A percentile compares a stretch with the other conserved stretches of the same genome.
Evolutionary conservation across 2,113 vertebrate species (phyloP).

Genomic region (Chlorodrepanis virens): DNA sequence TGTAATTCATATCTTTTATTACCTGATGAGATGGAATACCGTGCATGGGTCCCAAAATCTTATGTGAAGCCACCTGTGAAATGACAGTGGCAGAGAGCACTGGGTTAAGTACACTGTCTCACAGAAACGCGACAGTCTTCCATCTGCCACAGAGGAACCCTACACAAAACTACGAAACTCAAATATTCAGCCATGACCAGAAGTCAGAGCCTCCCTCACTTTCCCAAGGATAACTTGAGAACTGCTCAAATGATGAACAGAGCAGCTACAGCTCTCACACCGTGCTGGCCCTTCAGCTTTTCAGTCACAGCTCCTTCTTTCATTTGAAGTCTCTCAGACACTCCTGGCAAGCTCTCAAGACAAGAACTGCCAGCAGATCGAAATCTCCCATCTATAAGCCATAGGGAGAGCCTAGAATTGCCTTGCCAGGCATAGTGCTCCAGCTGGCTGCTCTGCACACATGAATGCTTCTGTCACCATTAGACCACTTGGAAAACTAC

Average conservation of each 20-base stretch:
- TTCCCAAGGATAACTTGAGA: neutral
- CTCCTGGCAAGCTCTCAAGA: neutral
- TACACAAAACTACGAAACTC: neutral
- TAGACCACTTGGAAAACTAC: neutral
- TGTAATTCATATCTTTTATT: neutral
- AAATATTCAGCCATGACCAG: neutral
- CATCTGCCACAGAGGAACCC: neutral
- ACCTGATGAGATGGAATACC: neutral
- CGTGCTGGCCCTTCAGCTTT: neutral
- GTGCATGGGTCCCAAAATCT: neutral
- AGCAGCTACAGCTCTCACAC: neutral
- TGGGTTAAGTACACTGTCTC: neutral
- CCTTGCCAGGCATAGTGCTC: neutral
- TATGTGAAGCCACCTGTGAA: neutral
- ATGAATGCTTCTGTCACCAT: neutral
- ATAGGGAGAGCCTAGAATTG: neutral
- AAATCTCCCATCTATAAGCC: neutral
- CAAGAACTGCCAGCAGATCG: neutral
- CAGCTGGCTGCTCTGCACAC: neutral
- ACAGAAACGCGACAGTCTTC: neutral
- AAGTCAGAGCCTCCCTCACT: neutral
- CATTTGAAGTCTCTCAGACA: neutral
- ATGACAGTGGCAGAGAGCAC: neutral
- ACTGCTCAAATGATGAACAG: neutral
- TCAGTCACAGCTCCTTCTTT: neutral